Conservation (phyloP, 2,888 invertebrate genomes). For the Synanthedon vespiformis region DNA sequence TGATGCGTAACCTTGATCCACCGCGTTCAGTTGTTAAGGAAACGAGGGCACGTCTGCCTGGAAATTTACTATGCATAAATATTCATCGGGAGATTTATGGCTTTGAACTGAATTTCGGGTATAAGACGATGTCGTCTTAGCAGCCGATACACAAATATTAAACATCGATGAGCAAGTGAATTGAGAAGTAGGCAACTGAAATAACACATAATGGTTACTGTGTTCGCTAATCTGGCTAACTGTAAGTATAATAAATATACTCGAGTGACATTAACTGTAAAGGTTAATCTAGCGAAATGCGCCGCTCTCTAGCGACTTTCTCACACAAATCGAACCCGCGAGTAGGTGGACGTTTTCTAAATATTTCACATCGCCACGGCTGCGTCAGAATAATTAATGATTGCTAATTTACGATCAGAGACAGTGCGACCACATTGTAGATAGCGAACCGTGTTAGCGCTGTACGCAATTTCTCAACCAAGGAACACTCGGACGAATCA, state of each 20-base stretch:
- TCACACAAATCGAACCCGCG: constrained; percentile 24
- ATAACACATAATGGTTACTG: neutral
- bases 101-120: neutral
- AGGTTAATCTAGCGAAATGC: neutral
- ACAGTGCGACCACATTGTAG: neutral
- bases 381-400: constrained; percentile 36
- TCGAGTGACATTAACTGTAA: neutral
- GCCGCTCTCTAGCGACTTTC: constrained; percentile 15
- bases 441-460: neutral
- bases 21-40: constrained; percentile 18
- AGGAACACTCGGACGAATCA: no score
- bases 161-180: neutral
- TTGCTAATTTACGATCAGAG: constrained; percentile 26
- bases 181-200: neutral
- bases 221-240: neutral
- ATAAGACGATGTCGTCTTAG: neutral
- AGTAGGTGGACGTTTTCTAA: constrained; percentile 39
- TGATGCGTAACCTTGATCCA: constrained; percentile 20
- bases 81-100: neutral
- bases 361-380: constrained; percentile 31
- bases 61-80: neutral
- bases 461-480: no score
- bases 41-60: constrained; percentile 14
- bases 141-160: neutral
- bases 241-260: neutral